Percentiles rank a stretch among this genome's conserved stretches.
Evolutionary conservation across 1,140 invertebrate species (phyloP).

Genomic region (Neotoxoptera formosana): DNA sequence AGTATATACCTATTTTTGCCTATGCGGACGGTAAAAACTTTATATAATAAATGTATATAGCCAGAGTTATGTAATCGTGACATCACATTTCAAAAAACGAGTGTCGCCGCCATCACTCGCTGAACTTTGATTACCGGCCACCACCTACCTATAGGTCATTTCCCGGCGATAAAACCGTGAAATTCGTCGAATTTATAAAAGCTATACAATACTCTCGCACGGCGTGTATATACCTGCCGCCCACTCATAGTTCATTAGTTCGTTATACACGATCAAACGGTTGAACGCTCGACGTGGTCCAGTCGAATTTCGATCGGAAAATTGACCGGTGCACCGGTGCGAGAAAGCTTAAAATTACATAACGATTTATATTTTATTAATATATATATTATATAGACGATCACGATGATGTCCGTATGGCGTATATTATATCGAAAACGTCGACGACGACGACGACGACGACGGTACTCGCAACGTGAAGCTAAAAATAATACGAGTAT

Average conservation of each 20-base stretch:
- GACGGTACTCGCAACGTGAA: background rate
- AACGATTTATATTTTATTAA: conserved; percentile 9
- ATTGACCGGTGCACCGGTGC: background rate
- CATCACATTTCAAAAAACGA: too few species aligned
- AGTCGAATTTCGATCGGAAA: background rate
- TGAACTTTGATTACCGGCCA: too few species aligned
- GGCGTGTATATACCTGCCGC: too few species aligned
- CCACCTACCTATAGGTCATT: too few species aligned
- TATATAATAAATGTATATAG: too few species aligned
- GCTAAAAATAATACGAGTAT: conserved; percentile 20
- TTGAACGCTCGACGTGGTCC: background rate
- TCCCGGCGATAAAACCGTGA: background rate
- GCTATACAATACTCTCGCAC: background rate
- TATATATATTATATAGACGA: background rate
- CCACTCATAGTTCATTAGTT: background rate
- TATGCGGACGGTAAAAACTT: too few species aligned
- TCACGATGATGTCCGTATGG: background rate
- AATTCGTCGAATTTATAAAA: background rate
- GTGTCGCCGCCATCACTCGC: too few species aligned
- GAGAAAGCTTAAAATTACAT: background rate
- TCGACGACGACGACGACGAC: background rate
- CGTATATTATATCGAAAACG: background rate
- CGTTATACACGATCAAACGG: background rate
- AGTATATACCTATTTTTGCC: too few species aligned
- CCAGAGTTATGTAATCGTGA: too few species aligned